Evolutionary conservation across 2,113 vertebrate species (phyloP).

Genomic region (Chlorocebus sabaeus): DNA sequence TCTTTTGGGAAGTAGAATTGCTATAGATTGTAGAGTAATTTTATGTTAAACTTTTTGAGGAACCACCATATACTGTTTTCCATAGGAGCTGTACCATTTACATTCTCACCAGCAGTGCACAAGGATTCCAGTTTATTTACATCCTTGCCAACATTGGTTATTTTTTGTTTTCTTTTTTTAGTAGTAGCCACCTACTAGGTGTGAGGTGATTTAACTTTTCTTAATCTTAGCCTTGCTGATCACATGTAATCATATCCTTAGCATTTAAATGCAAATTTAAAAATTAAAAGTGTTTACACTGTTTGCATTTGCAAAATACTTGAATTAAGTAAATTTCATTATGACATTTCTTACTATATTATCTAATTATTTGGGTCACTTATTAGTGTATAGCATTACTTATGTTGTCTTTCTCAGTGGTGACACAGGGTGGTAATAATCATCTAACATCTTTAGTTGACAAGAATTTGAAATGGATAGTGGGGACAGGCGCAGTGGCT

Average conservation of each 20-base stretch:
- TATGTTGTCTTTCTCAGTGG: background rate
- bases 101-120: background rate
- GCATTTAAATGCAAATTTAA: constrained; percentile 28
- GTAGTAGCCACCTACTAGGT: background rate
- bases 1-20: background rate
- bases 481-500: background rate
- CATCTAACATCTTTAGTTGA: background rate
- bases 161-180: background rate
- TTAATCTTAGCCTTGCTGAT: background rate
- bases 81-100: background rate
- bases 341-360: background rate
- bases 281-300: background rate
- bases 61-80: background rate
- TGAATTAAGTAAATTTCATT: constrained; percentile 22
- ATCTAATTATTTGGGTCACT: background rate
- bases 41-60: background rate
- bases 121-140: background rate
- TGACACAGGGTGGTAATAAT: background rate
- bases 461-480: background rate
- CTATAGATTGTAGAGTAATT: background rate
- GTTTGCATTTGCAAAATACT: background rate
- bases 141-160: background rate
- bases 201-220: background rate
- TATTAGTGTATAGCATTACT: background rate
- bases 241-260: constrained; percentile 9